These are phyloP conservation scores for Magallana nippona DNA, from an alignment of 2,888 invertebrate genomes.

Conservation along the genomic window DNA sequence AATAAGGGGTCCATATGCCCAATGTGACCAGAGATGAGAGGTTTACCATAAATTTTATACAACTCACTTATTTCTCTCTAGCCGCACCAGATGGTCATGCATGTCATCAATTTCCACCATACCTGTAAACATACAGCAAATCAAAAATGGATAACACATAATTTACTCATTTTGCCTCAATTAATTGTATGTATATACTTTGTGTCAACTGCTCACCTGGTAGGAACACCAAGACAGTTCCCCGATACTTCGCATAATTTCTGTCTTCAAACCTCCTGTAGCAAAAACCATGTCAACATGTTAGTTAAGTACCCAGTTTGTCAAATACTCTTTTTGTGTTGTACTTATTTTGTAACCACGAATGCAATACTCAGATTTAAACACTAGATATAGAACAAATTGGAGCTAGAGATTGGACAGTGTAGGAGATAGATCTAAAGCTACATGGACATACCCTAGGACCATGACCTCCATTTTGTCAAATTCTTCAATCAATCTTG, in stretches of 20 bases:
- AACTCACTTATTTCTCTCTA: conserved; percentile 14
- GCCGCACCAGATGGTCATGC: conserved; percentile 26
- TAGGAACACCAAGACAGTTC: conserved; percentile 92
- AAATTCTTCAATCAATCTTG: conserved; percentile 85
- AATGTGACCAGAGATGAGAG: too few species aligned
- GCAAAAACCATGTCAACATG: neutral
- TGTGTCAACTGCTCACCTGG: conserved; percentile 83
- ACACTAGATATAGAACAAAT: too few species aligned
- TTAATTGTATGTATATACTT: neutral
- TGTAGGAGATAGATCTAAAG: too few species aligned
- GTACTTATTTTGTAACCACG: too few species aligned
- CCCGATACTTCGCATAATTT: conserved; percentile 67
- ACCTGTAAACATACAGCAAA: neutral
- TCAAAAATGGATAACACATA: neutral
- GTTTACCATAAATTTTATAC: neutral
- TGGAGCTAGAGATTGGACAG: too few species aligned
- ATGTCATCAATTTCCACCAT: conserved; percentile 42
- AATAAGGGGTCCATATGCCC: too few species aligned
- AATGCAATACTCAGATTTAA: too few species aligned
- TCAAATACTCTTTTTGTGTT: too few species aligned
- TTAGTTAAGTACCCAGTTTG: too few species aligned
- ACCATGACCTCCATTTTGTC: conserved; percentile 84
- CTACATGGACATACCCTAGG: conserved; percentile 65
- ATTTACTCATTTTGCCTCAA: neutral
- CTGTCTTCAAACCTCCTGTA: conserved; percentile 39